Conservation (phyloP, 2,888 invertebrate species). For the Eilema depressum region DNA sequence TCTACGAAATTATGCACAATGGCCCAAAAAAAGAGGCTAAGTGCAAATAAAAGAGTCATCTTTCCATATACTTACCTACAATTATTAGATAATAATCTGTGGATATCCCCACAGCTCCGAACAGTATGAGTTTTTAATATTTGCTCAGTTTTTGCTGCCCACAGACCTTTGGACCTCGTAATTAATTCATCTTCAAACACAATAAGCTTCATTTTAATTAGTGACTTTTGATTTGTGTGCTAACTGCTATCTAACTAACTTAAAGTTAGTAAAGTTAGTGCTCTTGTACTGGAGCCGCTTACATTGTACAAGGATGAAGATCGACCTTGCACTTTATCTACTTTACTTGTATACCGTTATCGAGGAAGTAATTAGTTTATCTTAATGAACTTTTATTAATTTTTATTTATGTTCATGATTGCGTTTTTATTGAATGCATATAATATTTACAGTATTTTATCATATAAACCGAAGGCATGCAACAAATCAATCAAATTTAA, state of each 20-base stretch:
- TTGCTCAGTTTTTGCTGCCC: too few relatives aligned
- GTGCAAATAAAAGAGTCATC: too few relatives aligned
- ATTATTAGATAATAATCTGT: too few relatives aligned
- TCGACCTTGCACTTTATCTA: conserved; percentile 27
- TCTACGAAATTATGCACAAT: too few relatives aligned
- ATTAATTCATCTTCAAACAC: too few relatives aligned
- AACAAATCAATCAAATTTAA: background rate
- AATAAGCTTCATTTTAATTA: background rate
- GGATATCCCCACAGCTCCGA: too few relatives aligned
- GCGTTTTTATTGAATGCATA: background rate
- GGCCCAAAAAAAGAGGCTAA: too few relatives aligned
- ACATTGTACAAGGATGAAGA: background rate
- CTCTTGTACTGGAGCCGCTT: background rate
- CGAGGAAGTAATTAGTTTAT: conserved; percentile 20
- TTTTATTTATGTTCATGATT: background rate
- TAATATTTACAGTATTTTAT: background rate
- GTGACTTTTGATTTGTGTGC: background rate
- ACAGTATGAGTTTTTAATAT: too few relatives aligned
- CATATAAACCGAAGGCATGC: background rate
- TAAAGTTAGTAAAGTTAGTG: background rate
- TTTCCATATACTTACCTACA: too few relatives aligned
- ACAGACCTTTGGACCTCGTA: too few relatives aligned
- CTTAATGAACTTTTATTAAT: conserved; percentile 1
- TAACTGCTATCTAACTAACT: too few relatives aligned
- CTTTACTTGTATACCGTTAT: conserved; percentile 17